These are phyloP conservation scores for Pantelozetes paolii DNA, from an alignment of 2,888 invertebrate genomes.

Conservation along the genomic window DNA sequence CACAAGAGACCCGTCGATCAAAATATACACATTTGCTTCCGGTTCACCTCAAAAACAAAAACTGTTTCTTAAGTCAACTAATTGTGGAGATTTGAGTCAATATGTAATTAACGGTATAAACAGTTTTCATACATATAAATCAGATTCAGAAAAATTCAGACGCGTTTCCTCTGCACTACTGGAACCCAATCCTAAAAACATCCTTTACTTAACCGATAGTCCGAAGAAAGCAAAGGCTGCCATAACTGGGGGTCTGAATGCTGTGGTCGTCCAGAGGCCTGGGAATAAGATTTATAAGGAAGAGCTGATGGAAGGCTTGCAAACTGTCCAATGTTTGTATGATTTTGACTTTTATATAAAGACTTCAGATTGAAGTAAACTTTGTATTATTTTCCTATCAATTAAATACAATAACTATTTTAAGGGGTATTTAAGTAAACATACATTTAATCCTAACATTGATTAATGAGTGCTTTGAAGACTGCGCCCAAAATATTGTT, in stretches of 20 bases:
- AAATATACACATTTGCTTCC: conserved; percentile 37
- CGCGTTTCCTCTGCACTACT: background rate
- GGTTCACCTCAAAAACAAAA: conserved; percentile 31
- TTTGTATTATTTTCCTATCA: too few relatives aligned
- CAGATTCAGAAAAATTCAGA: background rate
- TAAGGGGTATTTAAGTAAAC: too few relatives aligned
- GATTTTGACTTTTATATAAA: conserved; percentile 41
- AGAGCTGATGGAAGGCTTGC: conserved; percentile 16
- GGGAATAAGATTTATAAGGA: conserved; percentile 25
- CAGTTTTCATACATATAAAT: conserved; percentile 26
- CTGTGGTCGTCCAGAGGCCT: conserved; percentile 17
- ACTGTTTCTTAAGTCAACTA: conserved; percentile 24
- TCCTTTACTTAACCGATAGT: conserved; percentile 38
- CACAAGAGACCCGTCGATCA: conserved; percentile 1
- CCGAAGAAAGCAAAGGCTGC: conserved; percentile 26
- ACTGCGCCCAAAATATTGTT: too few relatives aligned
- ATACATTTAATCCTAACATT: too few relatives aligned
- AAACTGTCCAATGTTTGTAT: background rate
- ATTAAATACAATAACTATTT: too few relatives aligned
- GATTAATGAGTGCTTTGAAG: too few relatives aligned
- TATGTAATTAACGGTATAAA: conserved; percentile 1
- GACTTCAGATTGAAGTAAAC: too few relatives aligned
- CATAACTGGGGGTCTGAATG: background rate
- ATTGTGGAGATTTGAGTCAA: background rate
- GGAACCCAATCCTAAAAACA: conserved; percentile 19